Base-by-base conservation (phyloP, 2,888 invertebrate genomes). In the Quadroppia sp. region DNA sequence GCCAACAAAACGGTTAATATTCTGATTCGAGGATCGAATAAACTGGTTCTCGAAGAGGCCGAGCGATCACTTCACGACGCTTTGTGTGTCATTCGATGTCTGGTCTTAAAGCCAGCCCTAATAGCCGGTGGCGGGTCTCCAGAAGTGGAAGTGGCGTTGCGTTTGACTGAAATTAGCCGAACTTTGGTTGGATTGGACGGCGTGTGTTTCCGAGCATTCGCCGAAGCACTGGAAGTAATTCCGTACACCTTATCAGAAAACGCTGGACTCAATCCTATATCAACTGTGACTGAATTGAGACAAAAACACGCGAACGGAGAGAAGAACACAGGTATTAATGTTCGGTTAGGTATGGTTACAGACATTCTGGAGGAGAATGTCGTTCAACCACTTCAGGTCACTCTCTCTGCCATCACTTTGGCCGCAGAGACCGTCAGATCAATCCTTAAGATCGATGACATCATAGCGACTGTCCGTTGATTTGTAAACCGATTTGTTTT, bases 1-100 rank as follows among this genome's bases (percentile, higher is more conserved):
- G 99, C 99, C 13, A 99, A 99, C n/a, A n/a, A n/a, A n/a, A n/a
- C n/a, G n/a, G n/a, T n/a, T 83, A 94, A 96, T 0, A 88, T 99
- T 77, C 90, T 99, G 0, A 90, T 99, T 79, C 89, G 99, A 76
- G 99, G 98, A 71, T 97, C 99, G 36, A 99, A 99, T 0, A 91
- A 96, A 82, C 99, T 99, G 84, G 94, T 96, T 81, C 88, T 99
- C 48, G 99, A 99, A 80, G 99, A 99, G 84, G 98, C 99, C 0
- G 98, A 99, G 80, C 88, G 99, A 64, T 98, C 98, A 0, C 85
- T 99, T 71, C 99, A 99, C 82, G 99, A 99, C 82, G 99, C 98
- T 0, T 87, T 99, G 2, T 99, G 99, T 82, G 99, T 99, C 0
- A 86, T 99, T 73, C 88, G 94, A 1, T 94, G 96, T 45, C 98